These are phyloP conservation scores for Lepus europaeus DNA, from an alignment of 2,113 vertebrate species.

Conservation along the genomic window DNA sequence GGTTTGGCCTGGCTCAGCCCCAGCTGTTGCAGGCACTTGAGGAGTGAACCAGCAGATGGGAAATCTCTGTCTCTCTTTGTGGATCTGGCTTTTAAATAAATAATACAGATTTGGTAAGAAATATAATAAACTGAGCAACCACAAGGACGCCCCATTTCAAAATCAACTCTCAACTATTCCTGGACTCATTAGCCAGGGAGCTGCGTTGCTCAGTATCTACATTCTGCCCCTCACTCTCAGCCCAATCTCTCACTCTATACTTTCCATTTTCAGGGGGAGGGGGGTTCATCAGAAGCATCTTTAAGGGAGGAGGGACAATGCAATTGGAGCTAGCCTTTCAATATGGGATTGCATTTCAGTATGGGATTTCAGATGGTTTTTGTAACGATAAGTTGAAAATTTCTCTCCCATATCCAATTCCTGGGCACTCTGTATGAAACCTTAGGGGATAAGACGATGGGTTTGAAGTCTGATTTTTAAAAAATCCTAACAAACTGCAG, in stretches of 20 bases:
- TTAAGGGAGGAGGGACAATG: not conserved
- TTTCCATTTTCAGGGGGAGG: not conserved
- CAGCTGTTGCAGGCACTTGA: no score
- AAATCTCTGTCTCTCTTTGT: no score
- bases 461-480: conserved; percentile 27
- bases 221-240: not conserved
- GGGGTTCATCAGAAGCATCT: conserved; percentile 31
- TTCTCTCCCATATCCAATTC: not conserved
- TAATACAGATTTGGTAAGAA: not conserved
- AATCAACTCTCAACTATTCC: not conserved
- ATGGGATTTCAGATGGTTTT: conserved; percentile 14
- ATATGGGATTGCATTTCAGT: conserved; percentile 16
- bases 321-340: conserved; percentile 47
- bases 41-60: no score
- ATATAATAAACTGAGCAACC: not conserved
- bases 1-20: no score
- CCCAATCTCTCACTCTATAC: not conserved
- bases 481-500: conserved; percentile 25
- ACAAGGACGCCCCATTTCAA: not conserved
- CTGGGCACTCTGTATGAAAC: conserved; percentile 11
- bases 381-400: not conserved
- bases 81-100: no score
- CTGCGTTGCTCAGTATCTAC: not conserved
- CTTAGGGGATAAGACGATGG: not conserved
- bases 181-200: not conserved